phyloP scores from a whole-genome alignment of 35 echinoderm and acorn worm genomes.

The Anneissia japonica region DNA sequence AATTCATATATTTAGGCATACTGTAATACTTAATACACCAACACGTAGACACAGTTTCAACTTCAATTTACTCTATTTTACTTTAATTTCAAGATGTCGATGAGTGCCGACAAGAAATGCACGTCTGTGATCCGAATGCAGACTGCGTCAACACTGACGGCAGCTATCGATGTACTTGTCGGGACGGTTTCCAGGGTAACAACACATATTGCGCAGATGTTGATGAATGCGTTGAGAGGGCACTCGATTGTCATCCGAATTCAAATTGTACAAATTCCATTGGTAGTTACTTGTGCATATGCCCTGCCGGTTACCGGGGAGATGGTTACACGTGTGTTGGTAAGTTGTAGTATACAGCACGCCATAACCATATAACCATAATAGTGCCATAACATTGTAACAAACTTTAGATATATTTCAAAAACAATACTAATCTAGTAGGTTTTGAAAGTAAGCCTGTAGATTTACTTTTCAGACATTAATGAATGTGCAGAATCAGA shows the following conservation, averaged over 20 bases:
- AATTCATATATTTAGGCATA: no score
- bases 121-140: neutral
- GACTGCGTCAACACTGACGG: slow-evolving; percentile 4
- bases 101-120: neutral
- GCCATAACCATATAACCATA: no score
- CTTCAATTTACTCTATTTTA: neutral
- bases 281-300: slow-evolving; percentile 6
- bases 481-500: neutral
- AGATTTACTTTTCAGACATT: no score
- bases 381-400: no score
- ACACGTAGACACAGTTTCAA: no score
- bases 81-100: slow-evolving; percentile 1
- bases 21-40: no score
- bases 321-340: slow-evolving; percentile 33
- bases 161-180: slow-evolving; percentile 7
- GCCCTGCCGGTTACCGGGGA: slow-evolving; percentile 35
- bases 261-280: slow-evolving; percentile 12
- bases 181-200: neutral
- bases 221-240: neutral
- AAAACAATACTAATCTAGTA: no score
- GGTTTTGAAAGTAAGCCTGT: no score
- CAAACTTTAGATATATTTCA: no score
- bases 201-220: neutral
- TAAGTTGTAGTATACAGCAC: slow-evolving; percentile 26
- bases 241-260: neutral